A percentile compares a stretch with the other conserved stretches of the same genome.
Evolutionary conservation across 2,113 vertebrate genomes (phyloP).

Genomic region (Gopherus flavomarginatus): DNA sequence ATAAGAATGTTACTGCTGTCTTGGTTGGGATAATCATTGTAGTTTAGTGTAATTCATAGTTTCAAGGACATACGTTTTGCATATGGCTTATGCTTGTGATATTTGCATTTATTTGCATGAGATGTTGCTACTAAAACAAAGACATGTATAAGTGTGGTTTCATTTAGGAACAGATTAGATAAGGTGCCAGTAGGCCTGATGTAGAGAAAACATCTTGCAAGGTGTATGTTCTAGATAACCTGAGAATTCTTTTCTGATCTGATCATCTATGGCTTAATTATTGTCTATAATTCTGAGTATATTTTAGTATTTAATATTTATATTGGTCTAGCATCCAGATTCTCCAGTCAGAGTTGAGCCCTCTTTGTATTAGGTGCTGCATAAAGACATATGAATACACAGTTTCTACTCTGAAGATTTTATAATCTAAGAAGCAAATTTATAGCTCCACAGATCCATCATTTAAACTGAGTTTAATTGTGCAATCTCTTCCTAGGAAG

Average conservation of each 20-base stretch:
- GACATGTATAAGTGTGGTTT: constrained; percentile 62
- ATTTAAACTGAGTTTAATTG: constrained; percentile 35
- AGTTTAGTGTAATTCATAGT: constrained; percentile 39
- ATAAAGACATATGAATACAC: not conserved
- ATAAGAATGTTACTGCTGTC: constrained; percentile 5
- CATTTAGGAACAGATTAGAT: constrained; percentile 75
- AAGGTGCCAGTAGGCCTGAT: constrained; percentile 66
- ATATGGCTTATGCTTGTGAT: constrained; percentile 41
- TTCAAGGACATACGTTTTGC: constrained; percentile 38
- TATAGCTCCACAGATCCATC: constrained; percentile 4
- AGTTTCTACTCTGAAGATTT: constrained; percentile 7
- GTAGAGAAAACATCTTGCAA: constrained; percentile 67
- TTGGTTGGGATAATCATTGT: constrained; percentile 21
- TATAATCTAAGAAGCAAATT: constrained; percentile 21
- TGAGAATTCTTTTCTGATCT: constrained; percentile 63
- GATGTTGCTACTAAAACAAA: constrained; percentile 69
- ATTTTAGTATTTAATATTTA: constrained; percentile 68
- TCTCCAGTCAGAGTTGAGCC: constrained; percentile 36
- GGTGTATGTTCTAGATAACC: constrained; percentile 69
- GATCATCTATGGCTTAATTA: constrained; percentile 69
- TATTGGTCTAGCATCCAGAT: constrained; percentile 47
- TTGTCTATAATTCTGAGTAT: constrained; percentile 63
- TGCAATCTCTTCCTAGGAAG: not conserved
- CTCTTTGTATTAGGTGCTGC: constrained; percentile 51
- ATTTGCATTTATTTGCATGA: constrained; percentile 69